Base-by-base conservation (phyloP, 1,140 invertebrate species). In the Eciton burchellii region DNA sequence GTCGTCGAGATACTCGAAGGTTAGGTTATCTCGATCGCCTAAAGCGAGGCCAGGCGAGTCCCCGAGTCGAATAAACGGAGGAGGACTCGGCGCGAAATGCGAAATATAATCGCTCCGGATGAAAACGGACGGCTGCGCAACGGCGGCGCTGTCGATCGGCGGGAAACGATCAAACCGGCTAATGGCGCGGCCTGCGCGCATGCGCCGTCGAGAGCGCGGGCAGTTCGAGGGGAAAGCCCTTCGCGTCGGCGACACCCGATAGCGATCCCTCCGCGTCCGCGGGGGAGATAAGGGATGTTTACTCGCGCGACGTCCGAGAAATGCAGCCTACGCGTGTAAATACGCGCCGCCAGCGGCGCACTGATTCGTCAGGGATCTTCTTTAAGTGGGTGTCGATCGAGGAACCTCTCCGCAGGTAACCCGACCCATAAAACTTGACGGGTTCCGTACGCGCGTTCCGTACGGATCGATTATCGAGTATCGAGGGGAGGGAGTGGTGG, bases 341-440 rank as follows among this genome's bases (percentile, higher is more conserved):
- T 60, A 85, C 82, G 74, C 74, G 74, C 72, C 72, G 49, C 59
- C 72, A 41, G 47, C 72, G 71, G 43, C 47, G 62, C 82, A 79
- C 73, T 47, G 82, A 83, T 83, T 83, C 82, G 65, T 77, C 52
- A 70, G 56, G 54, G 73, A 83, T 83, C 82, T 77, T 76, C 82
- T 84, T 71, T 79, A 60, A 60, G 73, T 70, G 81, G 71, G 59
- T 73, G 81, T 82, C n/a, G 62, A 63, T 82, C 81, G 81, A 74
- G 81, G 72, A 81, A 81, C 71, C 59, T 82, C 73, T 82, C 81
- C 6, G 35, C 47, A 77, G 81, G 81, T 59, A 73, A 82, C 56
- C 71, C 77, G 81, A 82, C 81, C 71, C 74, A 83, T 83, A 83
- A 83, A 81, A 83, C 74, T 83, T 81, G 81, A 83, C 81, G 81